Evolutionary conservation across 2,113 vertebrate genomes (phyloP).

Genomic region (Spizaetus ornatus): DNA sequence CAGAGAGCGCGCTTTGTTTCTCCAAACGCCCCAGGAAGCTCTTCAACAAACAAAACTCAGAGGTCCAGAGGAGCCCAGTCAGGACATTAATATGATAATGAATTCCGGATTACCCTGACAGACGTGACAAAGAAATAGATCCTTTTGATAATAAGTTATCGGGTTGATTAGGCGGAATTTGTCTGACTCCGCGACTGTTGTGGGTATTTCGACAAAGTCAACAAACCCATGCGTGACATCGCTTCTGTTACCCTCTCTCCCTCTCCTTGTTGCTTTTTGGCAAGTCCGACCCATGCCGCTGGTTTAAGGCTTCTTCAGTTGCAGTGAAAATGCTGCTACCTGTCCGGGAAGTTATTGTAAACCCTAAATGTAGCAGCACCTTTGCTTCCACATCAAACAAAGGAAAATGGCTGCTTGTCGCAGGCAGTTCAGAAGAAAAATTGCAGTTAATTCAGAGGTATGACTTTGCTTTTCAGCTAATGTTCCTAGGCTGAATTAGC

Average conservation of each 20-base stretch:
- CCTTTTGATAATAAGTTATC: conserved; percentile 56
- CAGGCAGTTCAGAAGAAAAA: not conserved
- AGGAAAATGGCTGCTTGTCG: not conserved
- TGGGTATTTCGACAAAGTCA: conserved; percentile 39
- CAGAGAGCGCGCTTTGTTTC: conserved; percentile 71
- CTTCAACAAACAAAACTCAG: conserved; percentile 76
- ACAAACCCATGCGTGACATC: not conserved
- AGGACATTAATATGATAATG: conserved; percentile 73
- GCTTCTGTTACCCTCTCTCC: not conserved
- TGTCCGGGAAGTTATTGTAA: not conserved
- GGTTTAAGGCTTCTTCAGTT: not conserved
- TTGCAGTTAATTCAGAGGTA: not conserved
- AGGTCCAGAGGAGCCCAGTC: conserved; percentile 67
- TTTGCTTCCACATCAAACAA: not conserved
- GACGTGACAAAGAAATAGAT: conserved; percentile 68
- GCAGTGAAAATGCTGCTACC: not conserved
- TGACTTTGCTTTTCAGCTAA: not conserved
- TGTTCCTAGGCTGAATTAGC: not conserved
- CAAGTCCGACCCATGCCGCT: not conserved
- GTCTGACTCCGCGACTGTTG: conserved; percentile 26
- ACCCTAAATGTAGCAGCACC: not conserved
- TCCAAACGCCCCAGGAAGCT: conserved; percentile 72
- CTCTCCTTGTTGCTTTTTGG: not conserved
- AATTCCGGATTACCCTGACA: conserved; percentile 68
- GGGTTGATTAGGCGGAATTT: conserved; percentile 51